These are phyloP conservation scores for Aspidoscelis tigris DNA, from an alignment of 2,113 vertebrate species.

Conservation along the genomic window DNA sequence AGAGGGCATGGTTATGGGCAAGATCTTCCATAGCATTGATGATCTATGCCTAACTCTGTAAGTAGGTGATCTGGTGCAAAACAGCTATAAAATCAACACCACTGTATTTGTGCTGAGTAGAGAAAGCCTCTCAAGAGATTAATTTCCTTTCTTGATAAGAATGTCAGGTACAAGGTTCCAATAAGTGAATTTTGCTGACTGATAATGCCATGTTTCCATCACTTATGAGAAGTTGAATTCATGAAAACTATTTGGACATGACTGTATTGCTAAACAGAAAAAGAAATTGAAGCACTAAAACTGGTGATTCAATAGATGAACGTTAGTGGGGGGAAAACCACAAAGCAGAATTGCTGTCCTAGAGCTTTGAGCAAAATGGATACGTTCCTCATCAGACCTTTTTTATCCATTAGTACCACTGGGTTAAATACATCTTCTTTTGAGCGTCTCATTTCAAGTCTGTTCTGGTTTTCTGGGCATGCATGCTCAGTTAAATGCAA, in stretches of 20 bases:
- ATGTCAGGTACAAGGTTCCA: slow-evolving; percentile 31
- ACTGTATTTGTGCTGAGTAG: slow-evolving; percentile 30
- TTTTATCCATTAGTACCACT: slow-evolving; percentile 53
- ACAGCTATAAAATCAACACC: not conserved
- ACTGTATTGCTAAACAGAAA: slow-evolving; percentile 39
- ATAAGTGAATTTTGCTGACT: slow-evolving; percentile 15
- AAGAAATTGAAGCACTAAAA: slow-evolving; percentile 27
- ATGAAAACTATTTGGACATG: slow-evolving; percentile 44
- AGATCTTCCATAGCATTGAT: not conserved
- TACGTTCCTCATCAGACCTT: slow-evolving; percentile 51
- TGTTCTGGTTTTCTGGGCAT: slow-evolving; percentile 55
- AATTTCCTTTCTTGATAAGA: slow-evolving; percentile 48
- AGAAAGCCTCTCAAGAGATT: slow-evolving; percentile 19
- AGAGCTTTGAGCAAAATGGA: slow-evolving; percentile 63
- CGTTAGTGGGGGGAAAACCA: slow-evolving; percentile 55
- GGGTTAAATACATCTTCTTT: slow-evolving; percentile 53
- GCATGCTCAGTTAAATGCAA: slow-evolving; percentile 48
- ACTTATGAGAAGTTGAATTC: slow-evolving; percentile 49
- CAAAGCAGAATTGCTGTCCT: slow-evolving; percentile 46
- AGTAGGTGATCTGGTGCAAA: not conserved
- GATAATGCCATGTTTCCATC: slow-evolving; percentile 50
- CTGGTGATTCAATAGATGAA: slow-evolving; percentile 27
- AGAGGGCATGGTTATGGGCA: not conserved
- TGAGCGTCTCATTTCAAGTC: slow-evolving; percentile 49
- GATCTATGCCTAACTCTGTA: not conserved